phyloP scores from a whole-genome alignment of 1,140 invertebrate genomes.

The Gryon sp. region DNA sequence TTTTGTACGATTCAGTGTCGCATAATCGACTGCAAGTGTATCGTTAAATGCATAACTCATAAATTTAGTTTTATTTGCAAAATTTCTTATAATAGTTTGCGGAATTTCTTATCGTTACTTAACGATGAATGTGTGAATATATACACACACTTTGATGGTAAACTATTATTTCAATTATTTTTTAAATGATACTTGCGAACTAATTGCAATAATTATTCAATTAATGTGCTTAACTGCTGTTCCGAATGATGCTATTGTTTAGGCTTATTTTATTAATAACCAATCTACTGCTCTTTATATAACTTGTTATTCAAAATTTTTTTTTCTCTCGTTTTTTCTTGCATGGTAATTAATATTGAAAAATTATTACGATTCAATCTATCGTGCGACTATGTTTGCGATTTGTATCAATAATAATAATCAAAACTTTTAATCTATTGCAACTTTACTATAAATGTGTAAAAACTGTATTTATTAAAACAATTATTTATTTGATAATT shows the following conservation, averaged over 20 bases:
- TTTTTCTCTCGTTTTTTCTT: slow-evolving; percentile 4
- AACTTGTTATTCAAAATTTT: slow-evolving; percentile 32
- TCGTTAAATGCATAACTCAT: slow-evolving; percentile 46
- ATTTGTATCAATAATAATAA: too few species aligned
- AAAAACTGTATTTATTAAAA: too few species aligned
- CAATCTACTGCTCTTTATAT: not conserved
- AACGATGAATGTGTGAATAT: slow-evolving; percentile 32
- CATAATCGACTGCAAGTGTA: slow-evolving; percentile 52
- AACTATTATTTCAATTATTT: slow-evolving; percentile 20
- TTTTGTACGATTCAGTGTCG: slow-evolving; percentile 49
- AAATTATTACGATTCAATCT: slow-evolving; percentile 25
- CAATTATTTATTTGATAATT: too few species aligned
- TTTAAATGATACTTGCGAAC: slow-evolving; percentile 1
- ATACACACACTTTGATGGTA: not conserved
- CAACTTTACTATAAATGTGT: too few species aligned
- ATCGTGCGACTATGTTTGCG: too few species aligned
- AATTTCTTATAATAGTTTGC: slow-evolving; percentile 49
- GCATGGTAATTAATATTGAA: slow-evolving; percentile 20
- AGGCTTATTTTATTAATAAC: slow-evolving; percentile 15
- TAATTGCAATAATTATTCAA: slow-evolving; percentile 37
- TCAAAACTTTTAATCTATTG: too few species aligned
- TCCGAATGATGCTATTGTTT: slow-evolving; percentile 30
- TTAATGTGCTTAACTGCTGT: slow-evolving; percentile 22
- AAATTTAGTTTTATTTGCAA: slow-evolving; percentile 55
- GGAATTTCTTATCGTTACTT: slow-evolving; percentile 39